Evolutionary conservation across 2,113 vertebrate species (phyloP).

Genomic region (Lutjanus erythropterus): DNA sequence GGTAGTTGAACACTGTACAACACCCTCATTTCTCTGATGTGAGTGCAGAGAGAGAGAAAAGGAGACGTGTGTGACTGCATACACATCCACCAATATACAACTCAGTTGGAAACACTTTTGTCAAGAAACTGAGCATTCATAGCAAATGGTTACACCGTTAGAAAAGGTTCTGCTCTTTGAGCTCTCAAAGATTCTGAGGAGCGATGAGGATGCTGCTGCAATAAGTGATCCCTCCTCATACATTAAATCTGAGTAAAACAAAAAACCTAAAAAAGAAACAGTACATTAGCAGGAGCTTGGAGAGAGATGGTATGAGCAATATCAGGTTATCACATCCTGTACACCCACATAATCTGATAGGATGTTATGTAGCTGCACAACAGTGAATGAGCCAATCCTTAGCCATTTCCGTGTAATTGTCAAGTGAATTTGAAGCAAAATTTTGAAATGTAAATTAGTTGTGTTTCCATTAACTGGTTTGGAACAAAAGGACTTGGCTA

Average conservation of each 20-base stretch:
- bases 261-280: not conserved
- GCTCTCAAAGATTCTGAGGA: not conserved
- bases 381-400: too few species aligned
- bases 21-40: not conserved
- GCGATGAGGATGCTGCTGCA: not conserved
- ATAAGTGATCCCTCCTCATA: not conserved
- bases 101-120: not conserved
- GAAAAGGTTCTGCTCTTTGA: not conserved
- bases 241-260: too few species aligned
- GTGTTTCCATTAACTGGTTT: too few species aligned
- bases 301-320: too few species aligned
- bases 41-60: not conserved
- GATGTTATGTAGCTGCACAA: too few species aligned
- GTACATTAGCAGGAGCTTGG: not conserved
- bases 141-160: not conserved
- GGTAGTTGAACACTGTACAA: slow-evolving; percentile 18
- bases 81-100: not conserved
- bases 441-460: too few species aligned
- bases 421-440: too few species aligned
- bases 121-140: not conserved
- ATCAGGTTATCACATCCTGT: too few species aligned
- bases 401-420: too few species aligned
- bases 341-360: too few species aligned
- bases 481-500: too few species aligned
- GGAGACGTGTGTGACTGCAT: too few species aligned